These are phyloP conservation scores for Hormiphora californensis DNA, from an alignment of 37 sponge, comb jelly and placozoan species.

Conservation along the genomic window DNA sequence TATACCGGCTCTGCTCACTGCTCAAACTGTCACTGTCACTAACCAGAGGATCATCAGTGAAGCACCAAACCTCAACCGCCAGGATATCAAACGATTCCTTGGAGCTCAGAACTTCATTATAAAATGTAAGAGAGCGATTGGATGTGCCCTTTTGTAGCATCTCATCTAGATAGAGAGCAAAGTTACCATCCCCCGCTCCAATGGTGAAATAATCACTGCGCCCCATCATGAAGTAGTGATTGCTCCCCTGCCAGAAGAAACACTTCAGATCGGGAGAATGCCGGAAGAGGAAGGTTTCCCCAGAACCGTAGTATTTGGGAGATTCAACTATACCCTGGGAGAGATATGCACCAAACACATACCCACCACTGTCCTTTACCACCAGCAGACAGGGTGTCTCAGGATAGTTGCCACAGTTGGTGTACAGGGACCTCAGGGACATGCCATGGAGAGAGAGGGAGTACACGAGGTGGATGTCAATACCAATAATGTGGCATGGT, in stretches of 20 bases:
- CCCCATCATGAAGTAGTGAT: constrained; percentile 54
- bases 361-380: not conserved
- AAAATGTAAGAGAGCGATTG: constrained; percentile 26
- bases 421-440: constrained; percentile 40
- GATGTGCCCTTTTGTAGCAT: constrained; percentile 45
- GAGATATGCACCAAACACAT: constrained; percentile 52
- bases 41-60: not conserved
- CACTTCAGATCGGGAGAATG: not conserved
- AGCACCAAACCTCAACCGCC: constrained; percentile 25
- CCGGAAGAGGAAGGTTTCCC: constrained; percentile 37
- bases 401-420: not conserved
- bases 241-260: constrained; percentile 41
- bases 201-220: constrained; percentile 22
- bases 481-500: constrained; percentile 21
- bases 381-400: constrained; percentile 15
- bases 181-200: constrained; percentile 46
- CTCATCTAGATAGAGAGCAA: constrained; percentile 45
- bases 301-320: constrained; percentile 48
- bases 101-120: not conserved
- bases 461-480: constrained; percentile 28
- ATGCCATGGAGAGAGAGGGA: constrained; percentile 12
- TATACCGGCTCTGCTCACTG: constrained; percentile 4
- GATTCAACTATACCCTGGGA: constrained; percentile 32
- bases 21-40: not conserved
- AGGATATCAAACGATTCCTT: constrained; percentile 5